Percentiles rank a stretch among this genome's conserved stretches.
These are phyloP conservation scores for Sebastes minor DNA, from an alignment of 2,797 vertebrate genomes.

Conservation along the genomic window DNA sequence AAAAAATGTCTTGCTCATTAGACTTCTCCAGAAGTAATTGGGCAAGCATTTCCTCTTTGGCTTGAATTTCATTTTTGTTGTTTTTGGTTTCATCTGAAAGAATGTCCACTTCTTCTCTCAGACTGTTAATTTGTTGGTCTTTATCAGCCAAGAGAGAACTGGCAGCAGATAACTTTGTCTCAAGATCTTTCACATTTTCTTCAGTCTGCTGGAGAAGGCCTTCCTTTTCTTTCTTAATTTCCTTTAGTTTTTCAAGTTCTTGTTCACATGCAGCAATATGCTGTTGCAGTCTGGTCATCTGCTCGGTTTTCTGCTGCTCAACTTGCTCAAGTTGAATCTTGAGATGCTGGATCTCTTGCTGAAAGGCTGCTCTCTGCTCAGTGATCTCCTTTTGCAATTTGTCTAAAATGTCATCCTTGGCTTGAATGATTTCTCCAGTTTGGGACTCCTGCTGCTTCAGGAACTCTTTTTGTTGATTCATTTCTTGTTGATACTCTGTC, in stretches of 20 bases:
- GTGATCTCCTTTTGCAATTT: conserved; percentile 46
- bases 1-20: conserved; percentile 41
- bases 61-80: conserved; percentile 51
- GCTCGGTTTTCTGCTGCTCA: conserved; percentile 52
- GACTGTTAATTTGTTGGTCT: conserved; percentile 75
- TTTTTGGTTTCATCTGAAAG: conserved; percentile 44
- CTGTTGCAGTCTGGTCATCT: conserved; percentile 50
- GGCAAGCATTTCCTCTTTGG: conserved; percentile 61
- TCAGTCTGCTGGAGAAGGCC: conserved; percentile 37
- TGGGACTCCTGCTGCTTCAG: conserved; percentile 59
- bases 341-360: conserved; percentile 58
- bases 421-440: conserved; percentile 36
- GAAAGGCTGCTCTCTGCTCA: conserved; percentile 48
- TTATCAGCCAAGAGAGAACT: conserved; percentile 61
- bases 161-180: conserved; percentile 44
- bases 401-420: conserved; percentile 48
- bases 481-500: conserved; percentile 61
- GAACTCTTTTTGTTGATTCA: conserved; percentile 63
- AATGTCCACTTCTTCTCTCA: conserved; percentile 41
- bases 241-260: conserved; percentile 61
- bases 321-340: conserved; percentile 53
- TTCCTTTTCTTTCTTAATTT: conserved; percentile 54
- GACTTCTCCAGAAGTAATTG: conserved; percentile 54
- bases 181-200: conserved; percentile 70
- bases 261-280: conserved; percentile 53